phyloP scores from a whole-genome alignment of 2,888 invertebrate genomes.

The Tenthredo amoena region DNA sequence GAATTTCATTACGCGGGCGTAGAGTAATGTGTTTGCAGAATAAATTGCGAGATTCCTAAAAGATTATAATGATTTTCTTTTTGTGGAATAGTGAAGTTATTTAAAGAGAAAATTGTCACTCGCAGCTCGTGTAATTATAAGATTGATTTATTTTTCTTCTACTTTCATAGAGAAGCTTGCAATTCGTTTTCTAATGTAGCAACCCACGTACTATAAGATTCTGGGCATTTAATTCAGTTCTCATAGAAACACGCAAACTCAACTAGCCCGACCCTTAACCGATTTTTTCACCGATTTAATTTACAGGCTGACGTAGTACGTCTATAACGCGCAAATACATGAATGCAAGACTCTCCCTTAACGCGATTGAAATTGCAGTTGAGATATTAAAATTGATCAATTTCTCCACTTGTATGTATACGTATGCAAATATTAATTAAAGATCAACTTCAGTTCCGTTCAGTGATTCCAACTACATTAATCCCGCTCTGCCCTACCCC shows the following conservation, averaged over 20 bases:
- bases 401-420: not conserved
- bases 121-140: constrained; percentile 14
- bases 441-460: not conserved
- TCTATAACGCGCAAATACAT: not conserved
- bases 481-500: not conserved
- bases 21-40: not conserved
- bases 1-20: not conserved
- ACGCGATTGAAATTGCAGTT: constrained; percentile 11
- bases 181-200: not conserved
- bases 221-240: not conserved
- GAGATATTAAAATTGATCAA: not conserved
- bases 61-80: not conserved
- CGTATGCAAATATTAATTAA: not conserved
- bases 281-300: not conserved
- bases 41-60: not conserved
- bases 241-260: not conserved
- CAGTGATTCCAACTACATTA: not conserved
- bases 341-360: not conserved
- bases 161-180: not conserved
- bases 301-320: not conserved
- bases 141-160: not conserved
- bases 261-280: not conserved
- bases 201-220: not conserved
- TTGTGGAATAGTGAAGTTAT: not conserved
- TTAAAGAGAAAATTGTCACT: constrained; percentile 2